phyloP scores from a whole-genome alignment of 2,113 vertebrate genomes.

The Fregetta grallaria region DNA sequence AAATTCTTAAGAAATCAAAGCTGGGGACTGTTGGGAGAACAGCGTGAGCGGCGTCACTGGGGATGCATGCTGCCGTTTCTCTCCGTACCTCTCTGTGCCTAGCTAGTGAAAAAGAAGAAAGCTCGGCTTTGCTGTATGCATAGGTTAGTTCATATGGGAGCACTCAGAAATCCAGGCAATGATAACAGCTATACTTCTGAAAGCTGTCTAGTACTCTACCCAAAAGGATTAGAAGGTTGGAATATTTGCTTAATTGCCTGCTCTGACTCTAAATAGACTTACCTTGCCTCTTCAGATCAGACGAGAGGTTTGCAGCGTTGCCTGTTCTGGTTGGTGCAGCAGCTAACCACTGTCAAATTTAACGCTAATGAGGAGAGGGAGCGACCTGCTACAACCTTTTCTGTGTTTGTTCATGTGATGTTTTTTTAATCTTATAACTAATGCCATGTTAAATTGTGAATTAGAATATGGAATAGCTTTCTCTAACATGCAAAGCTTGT shows the following conservation, averaged over 20 bases:
- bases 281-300: background rate
- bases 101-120: background rate
- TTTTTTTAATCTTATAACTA: background rate
- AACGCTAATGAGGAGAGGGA: background rate
- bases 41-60: background rate
- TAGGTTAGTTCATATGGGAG: background rate
- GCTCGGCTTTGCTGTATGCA: rapidly evolving
- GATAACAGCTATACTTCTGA: background rate
- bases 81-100: background rate
- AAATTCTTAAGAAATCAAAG: background rate
- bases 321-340: background rate
- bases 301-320: background rate
- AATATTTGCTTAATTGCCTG: background rate
- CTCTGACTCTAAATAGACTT: background rate
- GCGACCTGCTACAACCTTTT: background rate
- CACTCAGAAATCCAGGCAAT: background rate
- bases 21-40: background rate
- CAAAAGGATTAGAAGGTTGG: background rate
- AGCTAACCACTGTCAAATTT: background rate
- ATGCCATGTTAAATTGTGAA: background rate
- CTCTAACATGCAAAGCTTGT: background rate
- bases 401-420: background rate
- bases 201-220: background rate
- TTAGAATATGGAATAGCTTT: slow-evolving; percentile 11
- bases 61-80: rapidly evolving